A percentile compares a stretch with the other conserved stretches of the same genome.
Conservation (phyloP, 2,888 invertebrate genomes). For the Rhingia campestris region DNA sequence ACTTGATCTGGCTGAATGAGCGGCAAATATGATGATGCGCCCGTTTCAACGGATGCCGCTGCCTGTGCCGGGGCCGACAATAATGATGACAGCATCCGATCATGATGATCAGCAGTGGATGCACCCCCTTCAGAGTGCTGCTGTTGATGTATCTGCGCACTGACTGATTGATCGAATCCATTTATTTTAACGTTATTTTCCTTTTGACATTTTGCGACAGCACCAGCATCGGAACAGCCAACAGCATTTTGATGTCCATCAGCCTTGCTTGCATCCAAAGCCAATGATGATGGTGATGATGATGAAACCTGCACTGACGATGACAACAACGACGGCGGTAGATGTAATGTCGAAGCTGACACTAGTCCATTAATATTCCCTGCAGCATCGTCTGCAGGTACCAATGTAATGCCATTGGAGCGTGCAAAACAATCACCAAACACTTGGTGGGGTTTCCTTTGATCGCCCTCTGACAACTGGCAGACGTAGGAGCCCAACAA, state of each 20-base stretch:
- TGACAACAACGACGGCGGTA: conserved; percentile 38
- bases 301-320: conserved; percentile 22
- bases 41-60: conserved; percentile 52
- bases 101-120: conserved; percentile 26
- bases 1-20: conserved; percentile 64
- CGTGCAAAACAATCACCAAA: conserved; percentile 49
- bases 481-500: conserved; percentile 4
- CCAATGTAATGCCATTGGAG: conserved; percentile 45
- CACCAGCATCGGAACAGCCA: conserved; percentile 31
- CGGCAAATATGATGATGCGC: conserved; percentile 60
- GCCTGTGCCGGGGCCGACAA: neutral
- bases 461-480: conserved; percentile 12
- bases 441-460: conserved; percentile 16
- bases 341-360: conserved; percentile 53
- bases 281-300: neutral
- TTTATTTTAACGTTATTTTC: conserved; percentile 79
- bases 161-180: conserved; percentile 81
- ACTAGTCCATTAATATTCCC: conserved; percentile 64
- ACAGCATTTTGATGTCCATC: conserved; percentile 56
- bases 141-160: conserved; percentile 76
- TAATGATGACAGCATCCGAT: conserved; percentile 51
- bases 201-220: conserved; percentile 75
- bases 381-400: conserved; percentile 28
- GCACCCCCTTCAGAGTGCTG: conserved; percentile 52
- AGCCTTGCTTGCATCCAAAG: conserved; percentile 21